Evolutionary conservation across 1,140 invertebrate species (phyloP), one percentile per base, ranked within the genome.

Genomic region (Diorhabda elongata): DNA sequence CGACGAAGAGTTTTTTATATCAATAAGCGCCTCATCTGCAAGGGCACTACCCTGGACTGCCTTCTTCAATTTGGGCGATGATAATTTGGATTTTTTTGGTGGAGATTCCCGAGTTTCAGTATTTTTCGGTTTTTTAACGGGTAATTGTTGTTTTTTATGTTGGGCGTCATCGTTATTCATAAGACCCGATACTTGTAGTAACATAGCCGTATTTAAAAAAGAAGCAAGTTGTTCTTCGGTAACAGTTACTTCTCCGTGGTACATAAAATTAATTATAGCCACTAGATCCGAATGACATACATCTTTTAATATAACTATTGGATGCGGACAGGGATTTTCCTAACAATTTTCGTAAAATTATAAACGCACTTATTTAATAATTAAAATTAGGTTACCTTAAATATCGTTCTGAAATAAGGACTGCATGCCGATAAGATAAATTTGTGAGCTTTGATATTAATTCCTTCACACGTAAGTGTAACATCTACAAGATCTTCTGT

Each of bases 271-370:
- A 57, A 92, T 81, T 56, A 92, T 83, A 61, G 88, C 86, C 56
- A 87, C 83, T 61, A 92, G 83, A 77, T 91, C 89, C 73, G 83
- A 80, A 72, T 88, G 85, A 43, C 84, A 82, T 11, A 91, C 87
- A 83, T 91, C 89, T 83, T 91, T 91, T 59, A 93, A 79, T 72
- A 93, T 91, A 60, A 93, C 89, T 57, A 92, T 90, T 43, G 91
- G 92, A 85, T 94, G 92, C 70, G 91, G 89, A 81, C 91, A 93
- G 7, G 91, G 92, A 83, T 92, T 92, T 81, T 92, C 90, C 86
- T 87, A 56, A 60, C 8, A 42, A 59, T 59, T 59, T 59, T 59
- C 57, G 42, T 42, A 45, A 57, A 58, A 66, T 5, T 57, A 65
- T 57, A 67, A 44, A 7, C 26, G 5, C 11, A 59, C 6, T 43